Evolutionary conservation across 2,888 invertebrate genomes (phyloP).

Genomic region (Panzeria rudis): DNA sequence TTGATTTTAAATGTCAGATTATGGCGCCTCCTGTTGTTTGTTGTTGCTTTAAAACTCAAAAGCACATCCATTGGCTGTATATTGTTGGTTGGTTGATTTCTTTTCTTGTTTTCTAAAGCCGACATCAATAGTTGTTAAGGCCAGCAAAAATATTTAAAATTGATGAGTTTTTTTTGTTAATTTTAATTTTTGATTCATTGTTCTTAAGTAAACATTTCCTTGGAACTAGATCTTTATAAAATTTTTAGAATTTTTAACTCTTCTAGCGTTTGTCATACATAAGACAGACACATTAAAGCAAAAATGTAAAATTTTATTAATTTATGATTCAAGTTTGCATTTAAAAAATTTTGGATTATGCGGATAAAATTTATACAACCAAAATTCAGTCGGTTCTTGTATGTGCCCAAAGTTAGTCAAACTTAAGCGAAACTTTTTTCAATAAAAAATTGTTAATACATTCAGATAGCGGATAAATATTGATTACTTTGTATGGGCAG

Average conservation of each 20-base stretch:
- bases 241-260: not conserved
- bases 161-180: not conserved
- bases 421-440: too few species aligned
- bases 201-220: slow-evolving; percentile 42
- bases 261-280: slow-evolving; percentile 3
- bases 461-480: too few species aligned
- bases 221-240: slow-evolving; percentile 26
- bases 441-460: too few species aligned
- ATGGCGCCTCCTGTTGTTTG: slow-evolving; percentile 67
- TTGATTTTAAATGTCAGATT: slow-evolving; percentile 70
- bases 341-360: not conserved
- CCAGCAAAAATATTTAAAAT: slow-evolving; percentile 18
- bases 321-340: slow-evolving; percentile 43
- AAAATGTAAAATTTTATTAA: slow-evolving; percentile 46
- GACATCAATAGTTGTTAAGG: not conserved
- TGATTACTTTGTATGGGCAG: too few species aligned
- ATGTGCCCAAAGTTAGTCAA: too few species aligned
- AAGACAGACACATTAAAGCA: not conserved
- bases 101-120: not conserved
- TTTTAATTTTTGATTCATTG: slow-evolving; percentile 28
- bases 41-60: slow-evolving; percentile 4
- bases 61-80: not conserved
- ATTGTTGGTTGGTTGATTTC: not conserved
- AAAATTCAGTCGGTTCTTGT: too few species aligned
- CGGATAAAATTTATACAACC: too few species aligned